Evolutionary conservation across 2,113 vertebrate species (phyloP).

Genomic region (Donacobius atricapilla): DNA sequence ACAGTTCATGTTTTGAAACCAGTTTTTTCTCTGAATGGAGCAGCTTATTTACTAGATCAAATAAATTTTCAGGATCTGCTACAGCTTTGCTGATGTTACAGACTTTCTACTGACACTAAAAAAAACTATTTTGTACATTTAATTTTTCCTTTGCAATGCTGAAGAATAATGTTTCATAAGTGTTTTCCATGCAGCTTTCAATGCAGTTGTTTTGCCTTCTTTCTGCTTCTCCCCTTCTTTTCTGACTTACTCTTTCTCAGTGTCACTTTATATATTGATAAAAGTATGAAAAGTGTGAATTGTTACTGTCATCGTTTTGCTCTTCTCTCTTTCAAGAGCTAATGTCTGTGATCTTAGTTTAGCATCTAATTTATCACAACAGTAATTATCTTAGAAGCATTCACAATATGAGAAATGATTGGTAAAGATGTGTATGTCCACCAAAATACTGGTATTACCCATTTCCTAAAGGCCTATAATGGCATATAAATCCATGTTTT

Average conservation of each 20-base stretch:
- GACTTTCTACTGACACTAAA: not conserved
- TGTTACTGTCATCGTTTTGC: not conserved
- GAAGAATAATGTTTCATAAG: not conserved
- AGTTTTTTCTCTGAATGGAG: not conserved
- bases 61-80: not conserved
- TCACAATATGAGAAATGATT: not conserved
- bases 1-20: not conserved
- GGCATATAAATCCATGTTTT: not conserved
- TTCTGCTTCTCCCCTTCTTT: not conserved
- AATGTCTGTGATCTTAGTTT: not conserved
- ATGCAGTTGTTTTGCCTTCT: not conserved
- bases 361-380: not conserved
- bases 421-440: not conserved
- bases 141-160: not conserved
- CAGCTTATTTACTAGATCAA: not conserved
- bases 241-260: not conserved
- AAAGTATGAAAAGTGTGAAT: not conserved
- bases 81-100: not conserved
- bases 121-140: not conserved
- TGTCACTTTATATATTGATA: not conserved
- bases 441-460: not conserved
- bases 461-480: not conserved
- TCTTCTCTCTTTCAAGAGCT: not conserved
- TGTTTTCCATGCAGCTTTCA: not conserved
- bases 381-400: not conserved